Base-by-base conservation (phyloP, 1,140 invertebrate species). In the Danaus plexippus region DNA sequence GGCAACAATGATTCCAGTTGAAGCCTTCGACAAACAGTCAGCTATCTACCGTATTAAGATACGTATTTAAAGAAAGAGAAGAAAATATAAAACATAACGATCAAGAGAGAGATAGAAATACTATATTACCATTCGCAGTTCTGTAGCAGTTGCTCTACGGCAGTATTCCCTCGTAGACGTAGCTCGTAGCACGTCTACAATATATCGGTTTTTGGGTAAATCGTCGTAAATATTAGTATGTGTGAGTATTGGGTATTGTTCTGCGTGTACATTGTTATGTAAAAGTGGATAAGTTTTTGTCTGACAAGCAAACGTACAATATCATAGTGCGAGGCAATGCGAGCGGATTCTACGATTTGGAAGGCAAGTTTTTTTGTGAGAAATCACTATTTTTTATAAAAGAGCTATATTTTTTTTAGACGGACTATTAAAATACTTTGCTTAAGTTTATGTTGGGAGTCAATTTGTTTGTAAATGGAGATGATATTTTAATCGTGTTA, bases 201-300 rank as follows among this genome's bases (percentile, higher is more conserved):
- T 49, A 44, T 51, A 52, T 52, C 47, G 45, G 15, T 59, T 52
- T 15, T 11, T 32, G 43, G 55, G 13, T 53, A 55, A 54, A 18
- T 50, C 46, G 56, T 65, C 66, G 64, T 71, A 67, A 66, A 66
- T 61, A 64, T 65, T 64, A 58, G 54, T 62, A 61, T 67, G 63
- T 67, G 71, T 73, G 63, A 67, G 57, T 66, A 59, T 47, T 56
- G 45, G 61, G 63, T 58, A 57, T 61, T 59, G 60, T 64, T 67
- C 65, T 55, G 60, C 59, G 47, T 70, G 75, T 69, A 59, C 61
- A 73, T 71, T 83, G 78, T 77, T 73, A 82, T 82, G 82, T 85
- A 79, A 82, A 78, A 82, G 82, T 86, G 80, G 83, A 84, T 80
- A 81, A 75, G 66, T 83, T 86, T 71, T 52, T 84, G 51, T 71